Evolutionary conservation across 2,888 invertebrate genomes (phyloP).

Genomic region (Flexamia atlantica): DNA sequence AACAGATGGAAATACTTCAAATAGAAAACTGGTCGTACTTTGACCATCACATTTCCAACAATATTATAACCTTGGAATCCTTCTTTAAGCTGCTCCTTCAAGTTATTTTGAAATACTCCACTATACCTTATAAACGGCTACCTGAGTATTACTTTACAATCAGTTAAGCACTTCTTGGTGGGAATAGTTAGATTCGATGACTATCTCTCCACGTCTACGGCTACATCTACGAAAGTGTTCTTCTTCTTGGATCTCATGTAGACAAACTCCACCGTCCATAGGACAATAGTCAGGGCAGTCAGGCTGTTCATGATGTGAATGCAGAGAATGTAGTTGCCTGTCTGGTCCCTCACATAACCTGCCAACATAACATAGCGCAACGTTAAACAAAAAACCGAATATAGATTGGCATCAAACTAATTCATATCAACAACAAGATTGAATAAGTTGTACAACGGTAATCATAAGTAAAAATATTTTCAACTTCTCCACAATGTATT

Average conservation of each 20-base stretch:
- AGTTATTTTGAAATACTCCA: background rate
- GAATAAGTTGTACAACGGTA: no score
- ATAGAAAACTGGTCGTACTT: background rate
- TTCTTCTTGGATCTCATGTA: slow-evolving; percentile 56
- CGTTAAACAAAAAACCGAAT: no score
- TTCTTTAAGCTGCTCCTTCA: no score
- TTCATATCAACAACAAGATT: no score
- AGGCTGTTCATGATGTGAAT: slow-evolving; percentile 81
- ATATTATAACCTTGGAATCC: no score
- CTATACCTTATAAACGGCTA: background rate
- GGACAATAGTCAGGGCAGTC: slow-evolving; percentile 78
- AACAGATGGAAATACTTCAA: background rate
- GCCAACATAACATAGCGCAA: slow-evolving; percentile 64
- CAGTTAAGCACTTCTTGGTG: slow-evolving; percentile 22
- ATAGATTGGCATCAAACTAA: no score
- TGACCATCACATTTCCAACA: no score
- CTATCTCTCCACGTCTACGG: slow-evolving; percentile 39
- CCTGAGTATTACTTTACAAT: slow-evolving; percentile 17
- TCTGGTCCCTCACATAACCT: slow-evolving; percentile 81
- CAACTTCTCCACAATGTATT: no score
- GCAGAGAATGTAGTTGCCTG: slow-evolving; percentile 80
- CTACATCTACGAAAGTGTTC: slow-evolving; percentile 34
- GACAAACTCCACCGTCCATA: slow-evolving; percentile 76
- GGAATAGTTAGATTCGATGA: background rate
- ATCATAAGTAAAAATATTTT: no score